These are phyloP conservation scores for Oopsacas minuta DNA, from an alignment of 37 sponge, comb jelly and placozoan species.

Conservation along the genomic window DNA sequence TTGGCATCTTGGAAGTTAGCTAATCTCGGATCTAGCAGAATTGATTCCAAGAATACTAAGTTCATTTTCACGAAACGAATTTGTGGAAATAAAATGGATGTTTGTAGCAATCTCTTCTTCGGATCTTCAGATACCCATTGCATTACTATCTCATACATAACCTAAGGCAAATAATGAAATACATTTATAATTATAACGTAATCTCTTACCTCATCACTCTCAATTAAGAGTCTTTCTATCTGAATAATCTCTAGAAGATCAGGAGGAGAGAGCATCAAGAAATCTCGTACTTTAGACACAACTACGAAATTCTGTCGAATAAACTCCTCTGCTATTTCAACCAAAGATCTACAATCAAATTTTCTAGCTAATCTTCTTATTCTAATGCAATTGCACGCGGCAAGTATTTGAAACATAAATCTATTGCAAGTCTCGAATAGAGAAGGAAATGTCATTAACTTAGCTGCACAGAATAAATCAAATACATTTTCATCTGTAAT, in stretches of 20 bases:
- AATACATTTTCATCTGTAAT: slow-evolving; percentile 54
- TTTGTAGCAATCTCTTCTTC: slow-evolving; percentile 19
- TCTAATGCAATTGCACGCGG: slow-evolving; percentile 50
- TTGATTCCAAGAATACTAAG: slow-evolving; percentile 33
- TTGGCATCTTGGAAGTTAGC: background rate
- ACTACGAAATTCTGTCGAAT: slow-evolving; percentile 46
- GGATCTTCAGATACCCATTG: slow-evolving; percentile 42
- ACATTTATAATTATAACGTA: background rate
- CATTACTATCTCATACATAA: slow-evolving; percentile 56
- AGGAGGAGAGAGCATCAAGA: slow-evolving; percentile 26
- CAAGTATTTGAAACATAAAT: slow-evolving; percentile 48
- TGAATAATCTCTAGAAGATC: slow-evolving; percentile 28
- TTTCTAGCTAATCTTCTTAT: slow-evolving; percentile 47
- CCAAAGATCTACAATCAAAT: slow-evolving; percentile 43
- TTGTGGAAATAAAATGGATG: slow-evolving; percentile 23
- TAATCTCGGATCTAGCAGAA: background rate
- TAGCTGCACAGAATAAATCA: slow-evolving; percentile 42
- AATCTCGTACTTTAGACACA: slow-evolving; percentile 32
- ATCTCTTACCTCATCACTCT: slow-evolving; percentile 39
- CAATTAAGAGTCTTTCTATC: slow-evolving; percentile 42
- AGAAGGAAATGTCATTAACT: slow-evolving; percentile 40
- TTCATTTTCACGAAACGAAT: slow-evolving; percentile 45
- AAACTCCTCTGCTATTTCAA: slow-evolving; percentile 39
- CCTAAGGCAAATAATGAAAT: background rate
- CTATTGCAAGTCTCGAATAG: slow-evolving; percentile 50